These are phyloP conservation scores for Drosophila asahinai DNA, from an alignment of 1,140 invertebrate species.

Conservation along the genomic window DNA sequence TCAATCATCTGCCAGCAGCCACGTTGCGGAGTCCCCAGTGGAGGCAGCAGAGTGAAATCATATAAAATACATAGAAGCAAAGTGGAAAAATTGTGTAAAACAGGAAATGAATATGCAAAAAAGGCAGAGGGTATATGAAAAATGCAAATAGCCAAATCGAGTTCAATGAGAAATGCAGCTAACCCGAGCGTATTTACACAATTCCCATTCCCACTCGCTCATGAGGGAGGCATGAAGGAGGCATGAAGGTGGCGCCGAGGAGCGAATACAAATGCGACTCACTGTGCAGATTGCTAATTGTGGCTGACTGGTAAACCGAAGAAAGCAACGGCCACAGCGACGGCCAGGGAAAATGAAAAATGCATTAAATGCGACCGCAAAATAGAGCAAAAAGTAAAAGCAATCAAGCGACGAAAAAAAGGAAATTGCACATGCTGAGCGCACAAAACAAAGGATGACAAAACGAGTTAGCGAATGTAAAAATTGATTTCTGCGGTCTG, in stretches of 20 bases:
- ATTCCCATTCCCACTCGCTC: conserved; percentile 19
- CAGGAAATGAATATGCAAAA: conserved; percentile 81
- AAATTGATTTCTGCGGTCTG: conserved; percentile 80
- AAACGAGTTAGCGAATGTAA: conserved; percentile 64
- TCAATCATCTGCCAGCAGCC: conserved; percentile 38
- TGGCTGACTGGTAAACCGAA: conserved; percentile 53
- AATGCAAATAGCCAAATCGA: conserved; percentile 80
- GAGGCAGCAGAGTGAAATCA: conserved; percentile 31
- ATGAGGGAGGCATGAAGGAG: conserved; percentile 3
- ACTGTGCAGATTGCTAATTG: conserved; percentile 72
- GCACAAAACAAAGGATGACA: conserved; percentile 29
- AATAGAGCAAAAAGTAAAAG: conserved; percentile 59
- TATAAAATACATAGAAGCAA: conserved; percentile 51
- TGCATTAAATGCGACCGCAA: conserved; percentile 77
- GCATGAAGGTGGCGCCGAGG: conserved; percentile 15
- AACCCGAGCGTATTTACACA: conserved; percentile 60
- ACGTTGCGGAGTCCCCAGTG: conserved; percentile 21
- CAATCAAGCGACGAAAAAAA: conserved; percentile 43
- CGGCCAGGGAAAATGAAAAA: conserved; percentile 58
- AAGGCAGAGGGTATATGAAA: conserved; percentile 74
- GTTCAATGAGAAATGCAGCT: conserved; percentile 68
- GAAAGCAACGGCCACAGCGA: conserved; percentile 27
- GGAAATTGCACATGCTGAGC: conserved; percentile 65
- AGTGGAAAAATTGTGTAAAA: conserved; percentile 61
- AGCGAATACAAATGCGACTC: conserved; percentile 55